Evolutionary conservation across 2,888 invertebrate genomes (phyloP).

Genomic region (Cyclophora punctaria): DNA sequence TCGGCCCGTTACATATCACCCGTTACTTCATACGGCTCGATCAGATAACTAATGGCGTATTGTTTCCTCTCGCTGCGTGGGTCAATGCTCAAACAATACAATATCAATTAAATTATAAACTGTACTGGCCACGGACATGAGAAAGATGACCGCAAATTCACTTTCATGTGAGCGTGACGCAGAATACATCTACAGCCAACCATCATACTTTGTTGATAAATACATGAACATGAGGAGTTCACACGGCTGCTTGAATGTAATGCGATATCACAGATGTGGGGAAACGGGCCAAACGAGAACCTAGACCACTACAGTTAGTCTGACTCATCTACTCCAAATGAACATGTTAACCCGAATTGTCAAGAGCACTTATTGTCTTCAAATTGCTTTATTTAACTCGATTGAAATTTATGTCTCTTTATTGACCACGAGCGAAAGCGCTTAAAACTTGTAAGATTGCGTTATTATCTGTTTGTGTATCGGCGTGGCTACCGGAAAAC

Average conservation of each 20-base stretch:
- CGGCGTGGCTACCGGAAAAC: constrained; percentile 1
- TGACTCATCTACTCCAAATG: constrained; percentile 53
- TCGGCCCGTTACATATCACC: constrained; percentile 30
- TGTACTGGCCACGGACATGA: too few relatives aligned
- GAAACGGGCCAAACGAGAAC: constrained; percentile 55
- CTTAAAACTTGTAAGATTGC: constrained; percentile 10
- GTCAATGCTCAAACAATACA: constrained; percentile 9
- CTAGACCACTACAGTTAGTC: constrained; percentile 52
- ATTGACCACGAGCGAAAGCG: constrained; percentile 16
- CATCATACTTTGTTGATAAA: constrained; percentile 30
- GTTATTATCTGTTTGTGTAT: constrained; percentile 1
- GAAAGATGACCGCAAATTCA: constrained; percentile 8
- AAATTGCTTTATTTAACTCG: constrained; percentile 34
- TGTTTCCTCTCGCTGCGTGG: constrained; percentile 44
- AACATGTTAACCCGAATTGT: constrained; percentile 51
- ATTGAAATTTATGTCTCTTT: constrained; percentile 26
- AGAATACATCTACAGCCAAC: constrained; percentile 20
- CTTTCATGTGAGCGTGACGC: constrained; percentile 19
- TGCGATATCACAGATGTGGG: constrained; percentile 58
- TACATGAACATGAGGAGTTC: constrained; percentile 43
- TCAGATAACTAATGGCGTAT: constrained; percentile 38
- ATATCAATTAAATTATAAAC: too few relatives aligned
- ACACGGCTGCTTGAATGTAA: constrained; percentile 46
- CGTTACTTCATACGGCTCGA: constrained; percentile 29
- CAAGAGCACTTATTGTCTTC: constrained; percentile 39